These are phyloP conservation scores for Bovichtus variegatus DNA, from an alignment of 2,797 vertebrate genomes.

Conservation along the genomic window DNA sequence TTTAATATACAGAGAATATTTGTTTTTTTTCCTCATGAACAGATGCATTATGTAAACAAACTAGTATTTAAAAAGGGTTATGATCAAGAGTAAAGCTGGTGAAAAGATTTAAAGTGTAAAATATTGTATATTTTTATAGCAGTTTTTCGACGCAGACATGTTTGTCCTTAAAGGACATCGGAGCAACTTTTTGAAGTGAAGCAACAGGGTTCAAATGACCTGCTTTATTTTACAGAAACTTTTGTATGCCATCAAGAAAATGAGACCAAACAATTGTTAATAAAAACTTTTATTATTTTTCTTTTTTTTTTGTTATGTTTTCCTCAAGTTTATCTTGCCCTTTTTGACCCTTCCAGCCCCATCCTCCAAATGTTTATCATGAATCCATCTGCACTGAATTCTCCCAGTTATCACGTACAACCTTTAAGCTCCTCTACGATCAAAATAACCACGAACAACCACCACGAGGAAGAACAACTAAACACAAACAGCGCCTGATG, in stretches of 20 bases:
- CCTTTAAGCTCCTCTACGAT: constrained; percentile 80
- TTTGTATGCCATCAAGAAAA: constrained; percentile 21
- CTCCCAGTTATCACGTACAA: constrained; percentile 57
- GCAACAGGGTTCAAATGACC: no score
- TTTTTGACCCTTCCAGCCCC: constrained; percentile 62
- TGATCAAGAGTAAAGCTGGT: no score
- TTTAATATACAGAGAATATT: no score
- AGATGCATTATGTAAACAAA: no score
- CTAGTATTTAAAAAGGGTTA: no score
- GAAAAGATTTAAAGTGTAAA: no score
- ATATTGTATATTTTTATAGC: no score
- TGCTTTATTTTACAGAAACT: background rate
- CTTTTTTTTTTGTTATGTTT: constrained; percentile 78
- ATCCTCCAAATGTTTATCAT: constrained; percentile 54
- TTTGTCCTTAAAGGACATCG: no score
- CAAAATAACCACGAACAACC: constrained; percentile 85
- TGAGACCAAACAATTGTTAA: constrained; percentile 65
- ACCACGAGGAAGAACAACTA: constrained; percentile 37
- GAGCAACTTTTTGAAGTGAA: no score
- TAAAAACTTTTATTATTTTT: constrained; percentile 96
- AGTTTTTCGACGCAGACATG: no score
- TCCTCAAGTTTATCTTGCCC: constrained; percentile 63
- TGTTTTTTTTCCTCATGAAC: no score
- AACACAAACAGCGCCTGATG: constrained; percentile 13
- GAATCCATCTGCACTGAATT: constrained; percentile 51